phyloP scores from a whole-genome alignment of 2,113 vertebrate species.

The Australoheros scitulus region DNA sequence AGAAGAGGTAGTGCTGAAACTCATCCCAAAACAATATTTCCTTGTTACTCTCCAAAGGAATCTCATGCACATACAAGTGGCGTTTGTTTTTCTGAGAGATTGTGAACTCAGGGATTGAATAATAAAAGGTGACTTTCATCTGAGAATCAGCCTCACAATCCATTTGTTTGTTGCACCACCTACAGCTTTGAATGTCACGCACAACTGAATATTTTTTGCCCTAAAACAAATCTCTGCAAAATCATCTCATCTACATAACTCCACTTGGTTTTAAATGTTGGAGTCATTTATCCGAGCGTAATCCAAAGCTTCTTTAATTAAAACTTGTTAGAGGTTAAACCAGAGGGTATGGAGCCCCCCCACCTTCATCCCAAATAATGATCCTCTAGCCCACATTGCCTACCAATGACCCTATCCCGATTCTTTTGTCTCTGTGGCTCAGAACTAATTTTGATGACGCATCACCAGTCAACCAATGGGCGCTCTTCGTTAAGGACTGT shows the following conservation, averaged over 20 bases:
- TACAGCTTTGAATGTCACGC: slow-evolving; percentile 12
- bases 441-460: slow-evolving; percentile 59
- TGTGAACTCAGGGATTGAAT: neutral
- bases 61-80: neutral
- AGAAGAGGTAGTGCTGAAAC: no score
- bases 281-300: neutral
- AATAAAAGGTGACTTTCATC: neutral
- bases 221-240: neutral
- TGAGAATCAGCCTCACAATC: neutral
- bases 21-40: no score
- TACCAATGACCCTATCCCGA: slow-evolving; percentile 30
- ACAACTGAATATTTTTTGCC: neutral
- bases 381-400: slow-evolving; percentile 23
- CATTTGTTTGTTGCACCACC: neutral
- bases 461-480: slow-evolving; percentile 62
- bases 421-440: slow-evolving; percentile 53
- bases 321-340: neutral
- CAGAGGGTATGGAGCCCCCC: neutral
- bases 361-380: neutral
- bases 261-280: neutral
- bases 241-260: neutral
- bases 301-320: neutral
- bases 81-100: neutral
- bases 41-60: no score
- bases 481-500: slow-evolving; percentile 12